These are phyloP conservation scores for Nomada flava DNA, from an alignment of 2,888 invertebrate genomes.

Conservation along the genomic window DNA sequence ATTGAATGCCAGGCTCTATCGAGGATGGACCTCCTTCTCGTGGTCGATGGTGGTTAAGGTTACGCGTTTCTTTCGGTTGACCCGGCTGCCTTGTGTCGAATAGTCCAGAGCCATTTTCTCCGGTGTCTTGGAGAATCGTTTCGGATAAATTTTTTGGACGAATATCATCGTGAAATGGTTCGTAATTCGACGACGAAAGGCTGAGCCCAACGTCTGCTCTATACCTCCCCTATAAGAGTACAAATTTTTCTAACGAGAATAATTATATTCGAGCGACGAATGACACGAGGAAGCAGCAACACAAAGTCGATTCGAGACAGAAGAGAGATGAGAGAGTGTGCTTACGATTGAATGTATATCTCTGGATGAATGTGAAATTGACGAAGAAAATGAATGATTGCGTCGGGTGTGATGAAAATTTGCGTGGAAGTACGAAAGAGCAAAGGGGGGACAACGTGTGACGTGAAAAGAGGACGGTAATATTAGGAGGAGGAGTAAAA, in stretches of 20 bases:
- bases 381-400: conserved; percentile 38
- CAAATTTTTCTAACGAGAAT: conserved; percentile 82
- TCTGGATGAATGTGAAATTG: background rate
- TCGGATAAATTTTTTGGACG: too few relatives aligned
- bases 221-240: conserved; percentile 83
- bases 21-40: conserved; percentile 23
- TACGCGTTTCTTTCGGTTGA: conserved; percentile 66
- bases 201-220: conserved; percentile 73
- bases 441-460: conserved; percentile 34
- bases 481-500: conserved; percentile 74
- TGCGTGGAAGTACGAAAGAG: background rate
- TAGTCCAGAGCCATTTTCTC: conserved; percentile 67
- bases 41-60: conserved; percentile 48
- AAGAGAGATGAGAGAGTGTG: conserved; percentile 14
- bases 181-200: background rate
- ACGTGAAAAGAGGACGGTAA: conserved; percentile 59
- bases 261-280: conserved; percentile 80
- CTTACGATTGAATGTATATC: background rate
- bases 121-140: background rate
- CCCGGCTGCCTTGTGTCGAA: conserved; percentile 1
- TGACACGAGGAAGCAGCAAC: conserved; percentile 66
- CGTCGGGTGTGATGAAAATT: background rate
- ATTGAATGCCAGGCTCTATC: conserved; percentile 33
- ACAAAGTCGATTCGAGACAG: conserved; percentile 58
- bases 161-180: background rate